These are phyloP conservation scores for Actinopyga echinites DNA, from an alignment of 53 echinoderm and acorn worm species.

Conservation along the genomic window DNA sequence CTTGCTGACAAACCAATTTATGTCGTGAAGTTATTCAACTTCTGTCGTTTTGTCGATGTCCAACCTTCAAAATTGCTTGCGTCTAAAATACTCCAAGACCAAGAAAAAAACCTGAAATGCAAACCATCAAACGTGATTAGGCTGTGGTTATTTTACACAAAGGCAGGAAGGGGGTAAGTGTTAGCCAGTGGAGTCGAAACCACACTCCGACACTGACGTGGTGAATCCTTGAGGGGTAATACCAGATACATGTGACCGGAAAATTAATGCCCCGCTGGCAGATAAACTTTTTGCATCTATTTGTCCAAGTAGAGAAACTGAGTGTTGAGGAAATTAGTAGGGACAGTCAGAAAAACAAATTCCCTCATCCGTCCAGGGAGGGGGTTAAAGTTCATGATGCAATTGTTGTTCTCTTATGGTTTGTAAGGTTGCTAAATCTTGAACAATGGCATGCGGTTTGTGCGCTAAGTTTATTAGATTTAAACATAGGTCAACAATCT, in stretches of 20 bases:
- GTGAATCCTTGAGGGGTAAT: neutral
- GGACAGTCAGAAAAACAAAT: conserved; percentile 6
- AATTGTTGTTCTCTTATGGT: neutral
- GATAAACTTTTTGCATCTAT: neutral
- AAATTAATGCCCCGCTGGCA: conserved; percentile 13
- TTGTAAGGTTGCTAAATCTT: no score
- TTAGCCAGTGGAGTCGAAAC: neutral
- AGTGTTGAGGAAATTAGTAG: neutral
- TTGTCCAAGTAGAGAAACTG: neutral
- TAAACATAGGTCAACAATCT: neutral
- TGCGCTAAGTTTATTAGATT: conserved; percentile 8
- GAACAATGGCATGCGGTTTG: no score
- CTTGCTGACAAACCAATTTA: no score
- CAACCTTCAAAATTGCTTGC: no score
- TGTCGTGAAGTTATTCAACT: no score
- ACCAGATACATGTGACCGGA: neutral
- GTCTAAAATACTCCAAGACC: no score
- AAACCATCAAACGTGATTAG: no score
- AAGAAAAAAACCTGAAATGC: no score
- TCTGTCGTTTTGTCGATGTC: no score
- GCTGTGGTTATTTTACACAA: no score
- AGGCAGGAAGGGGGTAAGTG: neutral
- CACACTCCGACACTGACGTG: neutral
- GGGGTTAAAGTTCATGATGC: neutral
- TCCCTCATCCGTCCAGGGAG: neutral